Evolutionary conservation across 2,113 vertebrate genomes (phyloP).

Genomic region (Emydocephalus ijimae): DNA sequence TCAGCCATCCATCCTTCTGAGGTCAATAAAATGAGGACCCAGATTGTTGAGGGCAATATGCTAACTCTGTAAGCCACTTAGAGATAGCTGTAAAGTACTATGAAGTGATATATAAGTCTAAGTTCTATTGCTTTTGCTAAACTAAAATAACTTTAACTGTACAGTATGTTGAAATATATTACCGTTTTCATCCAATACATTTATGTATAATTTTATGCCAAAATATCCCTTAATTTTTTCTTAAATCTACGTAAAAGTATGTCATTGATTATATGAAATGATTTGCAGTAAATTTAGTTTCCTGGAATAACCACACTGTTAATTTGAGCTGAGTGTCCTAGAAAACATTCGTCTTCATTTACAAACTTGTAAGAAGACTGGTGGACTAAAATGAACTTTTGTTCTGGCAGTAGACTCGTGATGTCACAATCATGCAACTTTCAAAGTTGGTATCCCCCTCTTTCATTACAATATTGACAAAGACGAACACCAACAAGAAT

Average conservation of each 20-base stretch:
- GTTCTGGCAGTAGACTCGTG: neutral
- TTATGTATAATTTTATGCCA: neutral
- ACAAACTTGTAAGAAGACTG: neutral
- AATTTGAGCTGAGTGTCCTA: neutral
- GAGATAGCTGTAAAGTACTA: no score
- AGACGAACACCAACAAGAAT: neutral
- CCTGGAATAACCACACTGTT: conserved; percentile 1
- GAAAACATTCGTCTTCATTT: conserved; percentile 28
- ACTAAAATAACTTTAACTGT: neutral
- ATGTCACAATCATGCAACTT: conserved; percentile 10
- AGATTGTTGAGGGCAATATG: no score
- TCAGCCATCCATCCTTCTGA: no score
- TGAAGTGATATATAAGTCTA: no score
- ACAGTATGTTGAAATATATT: neutral
- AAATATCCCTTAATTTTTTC: neutral
- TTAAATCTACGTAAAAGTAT: neutral
- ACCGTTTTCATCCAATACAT: neutral
- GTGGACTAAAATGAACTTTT: conserved; percentile 24
- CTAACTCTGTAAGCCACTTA: no score
- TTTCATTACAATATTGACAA: neutral
- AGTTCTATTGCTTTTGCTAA: neutral
- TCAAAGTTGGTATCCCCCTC: neutral
- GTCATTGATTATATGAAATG: neutral
- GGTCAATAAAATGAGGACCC: no score
- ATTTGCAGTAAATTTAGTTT: neutral